Conservation (phyloP, 2,797 vertebrate genomes). For the Carduelis carduelis region DNA sequence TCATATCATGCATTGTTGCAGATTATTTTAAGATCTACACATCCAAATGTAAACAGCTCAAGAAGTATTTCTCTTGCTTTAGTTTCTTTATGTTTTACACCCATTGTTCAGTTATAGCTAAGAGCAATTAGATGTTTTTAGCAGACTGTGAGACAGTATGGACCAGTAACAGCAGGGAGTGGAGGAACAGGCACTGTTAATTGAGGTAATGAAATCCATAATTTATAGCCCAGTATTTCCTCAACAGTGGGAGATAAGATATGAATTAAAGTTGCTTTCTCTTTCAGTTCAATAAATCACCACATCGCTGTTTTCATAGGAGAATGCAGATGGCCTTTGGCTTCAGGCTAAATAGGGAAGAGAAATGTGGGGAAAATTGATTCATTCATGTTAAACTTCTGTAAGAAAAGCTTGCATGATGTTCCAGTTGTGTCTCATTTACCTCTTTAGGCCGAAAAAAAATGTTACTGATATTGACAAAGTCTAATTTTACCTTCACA, state of each 20-base stretch:
- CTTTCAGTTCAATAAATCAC: not conserved
- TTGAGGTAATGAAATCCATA: not conserved
- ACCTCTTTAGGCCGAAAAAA: not conserved
- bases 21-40: not conserved
- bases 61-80: not conserved
- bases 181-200: not conserved
- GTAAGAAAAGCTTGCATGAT: not conserved
- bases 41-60: not conserved
- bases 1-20: not conserved
- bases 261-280: not conserved
- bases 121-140: not conserved
- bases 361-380: not conserved
- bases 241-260: not conserved
- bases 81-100: not conserved
- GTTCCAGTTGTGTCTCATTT: not conserved
- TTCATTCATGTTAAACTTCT: not conserved
- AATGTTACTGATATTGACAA: not conserved
- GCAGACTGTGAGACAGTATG: not conserved
- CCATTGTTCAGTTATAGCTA: not conserved
- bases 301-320: not conserved
- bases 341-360: not conserved
- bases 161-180: not conserved
- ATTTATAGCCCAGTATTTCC: not conserved
- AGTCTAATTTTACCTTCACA: slow-evolving; percentile 69
- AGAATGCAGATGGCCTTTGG: not conserved